Percentiles rank a stretch among this genome's conserved stretches.
These are phyloP conservation scores for Parnassius apollo DNA, from an alignment of 2,888 invertebrate genomes.

Conservation along the genomic window DNA sequence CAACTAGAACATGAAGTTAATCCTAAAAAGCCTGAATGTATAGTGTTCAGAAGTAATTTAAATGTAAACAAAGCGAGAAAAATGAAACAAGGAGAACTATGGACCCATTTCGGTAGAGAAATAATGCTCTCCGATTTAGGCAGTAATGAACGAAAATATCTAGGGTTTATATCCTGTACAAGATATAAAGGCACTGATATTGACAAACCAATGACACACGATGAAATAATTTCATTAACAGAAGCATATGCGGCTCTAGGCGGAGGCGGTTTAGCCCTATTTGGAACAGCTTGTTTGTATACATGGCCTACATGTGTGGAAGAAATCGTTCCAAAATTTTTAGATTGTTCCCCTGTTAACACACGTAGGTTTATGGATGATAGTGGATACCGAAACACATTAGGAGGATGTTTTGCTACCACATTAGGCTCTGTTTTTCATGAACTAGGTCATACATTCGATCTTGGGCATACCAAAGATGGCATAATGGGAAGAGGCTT, in stretches of 20 bases:
- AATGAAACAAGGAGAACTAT: slow-evolving; percentile 89
- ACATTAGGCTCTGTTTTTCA: slow-evolving; percentile 95
- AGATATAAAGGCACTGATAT: slow-evolving; percentile 85
- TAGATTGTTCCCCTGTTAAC: slow-evolving; percentile 84
- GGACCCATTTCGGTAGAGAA: slow-evolving; percentile 92
- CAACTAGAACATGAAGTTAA: slow-evolving; percentile 85
- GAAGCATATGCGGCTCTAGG: slow-evolving; percentile 95
- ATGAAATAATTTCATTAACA: slow-evolving; percentile 85
- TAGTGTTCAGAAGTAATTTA: slow-evolving; percentile 87
- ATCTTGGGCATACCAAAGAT: slow-evolving; percentile 93
- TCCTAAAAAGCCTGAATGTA: slow-evolving; percentile 82
- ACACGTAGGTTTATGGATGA: slow-evolving; percentile 91
- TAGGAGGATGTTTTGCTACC: slow-evolving; percentile 93
- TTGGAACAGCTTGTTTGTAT: slow-evolving; percentile 94
- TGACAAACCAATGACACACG: slow-evolving; percentile 84
- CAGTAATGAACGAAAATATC: slow-evolving; percentile 88
- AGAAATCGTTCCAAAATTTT: slow-evolving; percentile 82
- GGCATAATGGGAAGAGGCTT: slow-evolving; percentile 97
- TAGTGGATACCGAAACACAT: slow-evolving; percentile 93
- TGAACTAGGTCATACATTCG: slow-evolving; percentile 96
- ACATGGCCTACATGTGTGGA: slow-evolving; percentile 91
- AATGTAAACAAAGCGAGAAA: slow-evolving; percentile 85
- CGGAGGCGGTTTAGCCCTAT: slow-evolving; percentile 94
- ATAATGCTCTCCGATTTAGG: slow-evolving; percentile 86
- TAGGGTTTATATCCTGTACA: slow-evolving; percentile 94